A percentile compares a stretch with the other conserved stretches of the same genome.
Conservation (phyloP, 1,140 invertebrate genomes). For the Oryzaephilus surinamensis region DNA sequence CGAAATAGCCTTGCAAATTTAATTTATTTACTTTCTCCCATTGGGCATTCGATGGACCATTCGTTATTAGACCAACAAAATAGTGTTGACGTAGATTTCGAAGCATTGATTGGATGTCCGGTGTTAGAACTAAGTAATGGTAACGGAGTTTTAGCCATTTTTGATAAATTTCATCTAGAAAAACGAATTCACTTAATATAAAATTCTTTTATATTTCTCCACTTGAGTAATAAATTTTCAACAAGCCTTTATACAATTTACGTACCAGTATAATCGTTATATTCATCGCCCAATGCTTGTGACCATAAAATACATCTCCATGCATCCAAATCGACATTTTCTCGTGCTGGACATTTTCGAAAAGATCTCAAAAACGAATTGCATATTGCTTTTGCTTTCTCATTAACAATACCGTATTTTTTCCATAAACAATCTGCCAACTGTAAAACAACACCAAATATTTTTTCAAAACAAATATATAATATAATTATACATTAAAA, state of each 20-base stretch:
- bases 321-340: slow-evolving; percentile 56
- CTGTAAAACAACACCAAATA: slow-evolving; percentile 46
- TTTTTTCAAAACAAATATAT: not conserved
- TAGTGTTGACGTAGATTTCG: slow-evolving; percentile 56
- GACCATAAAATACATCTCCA: slow-evolving; percentile 68
- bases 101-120: slow-evolving; percentile 55
- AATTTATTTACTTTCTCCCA: slow-evolving; percentile 73
- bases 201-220: not conserved
- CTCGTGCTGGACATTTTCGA: slow-evolving; percentile 65
- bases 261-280: slow-evolving; percentile 55
- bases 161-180: slow-evolving; percentile 53
- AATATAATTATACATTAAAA: not conserved
- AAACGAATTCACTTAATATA: slow-evolving; percentile 4
- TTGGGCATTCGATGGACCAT: slow-evolving; percentile 71
- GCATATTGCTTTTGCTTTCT: slow-evolving; percentile 49
- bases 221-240: not conserved
- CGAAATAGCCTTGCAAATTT: slow-evolving; percentile 58
- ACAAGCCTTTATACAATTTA: too few relatives aligned
- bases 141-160: slow-evolving; percentile 68
- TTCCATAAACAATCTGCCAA: slow-evolving; percentile 55
- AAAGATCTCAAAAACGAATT: slow-evolving; percentile 60
- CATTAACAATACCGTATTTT: slow-evolving; percentile 52
- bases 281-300: slow-evolving; percentile 60
- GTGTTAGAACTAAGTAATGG: slow-evolving; percentile 52
- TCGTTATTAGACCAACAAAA: slow-evolving; percentile 66